A percentile compares a stretch with the other conserved stretches of the same genome.
These are phyloP conservation scores for Pentamera pediparva DNA, from an alignment of 53 echinoderm and acorn worm species.

Conservation along the genomic window DNA sequence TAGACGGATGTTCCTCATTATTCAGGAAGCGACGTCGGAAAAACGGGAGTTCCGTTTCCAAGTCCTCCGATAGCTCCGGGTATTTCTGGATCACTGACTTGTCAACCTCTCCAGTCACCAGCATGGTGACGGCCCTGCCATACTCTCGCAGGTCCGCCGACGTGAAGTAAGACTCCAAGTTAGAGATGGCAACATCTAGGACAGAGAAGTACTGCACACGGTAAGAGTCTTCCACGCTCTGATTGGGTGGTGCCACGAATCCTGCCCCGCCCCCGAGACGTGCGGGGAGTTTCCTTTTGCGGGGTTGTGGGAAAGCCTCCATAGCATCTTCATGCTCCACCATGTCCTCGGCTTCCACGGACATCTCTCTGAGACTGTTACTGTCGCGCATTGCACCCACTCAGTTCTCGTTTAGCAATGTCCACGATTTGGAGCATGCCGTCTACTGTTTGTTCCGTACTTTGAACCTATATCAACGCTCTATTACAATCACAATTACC, in stretches of 20 bases:
- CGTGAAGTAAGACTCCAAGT: slow-evolving; percentile 21
- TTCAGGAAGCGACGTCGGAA: slow-evolving; percentile 9
- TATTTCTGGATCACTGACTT: background rate
- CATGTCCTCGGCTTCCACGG: background rate
- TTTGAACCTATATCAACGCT: no score
- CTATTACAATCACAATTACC: no score
- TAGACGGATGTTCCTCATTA: no score
- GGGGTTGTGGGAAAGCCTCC: no score
- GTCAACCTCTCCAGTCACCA: background rate
- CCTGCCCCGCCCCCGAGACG: no score
- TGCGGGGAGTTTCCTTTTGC: no score
- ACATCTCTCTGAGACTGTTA: background rate
- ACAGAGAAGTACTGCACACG: slow-evolving; percentile 26
- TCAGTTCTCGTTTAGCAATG: background rate
- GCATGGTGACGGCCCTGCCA: background rate
- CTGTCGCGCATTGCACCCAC: background rate
- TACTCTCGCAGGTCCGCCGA: slow-evolving; percentile 16
- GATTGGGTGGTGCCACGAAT: no score
- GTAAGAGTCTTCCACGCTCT: slow-evolving; percentile 30
- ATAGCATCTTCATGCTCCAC: no score
- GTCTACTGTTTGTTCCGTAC: background rate
- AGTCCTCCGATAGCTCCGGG: background rate
- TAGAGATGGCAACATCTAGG: slow-evolving; percentile 18
- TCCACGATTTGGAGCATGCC: background rate
- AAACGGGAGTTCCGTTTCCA: background rate